Evolutionary conservation across 1,140 invertebrate species (phyloP).

Genomic region (Drosophila insularis): DNA sequence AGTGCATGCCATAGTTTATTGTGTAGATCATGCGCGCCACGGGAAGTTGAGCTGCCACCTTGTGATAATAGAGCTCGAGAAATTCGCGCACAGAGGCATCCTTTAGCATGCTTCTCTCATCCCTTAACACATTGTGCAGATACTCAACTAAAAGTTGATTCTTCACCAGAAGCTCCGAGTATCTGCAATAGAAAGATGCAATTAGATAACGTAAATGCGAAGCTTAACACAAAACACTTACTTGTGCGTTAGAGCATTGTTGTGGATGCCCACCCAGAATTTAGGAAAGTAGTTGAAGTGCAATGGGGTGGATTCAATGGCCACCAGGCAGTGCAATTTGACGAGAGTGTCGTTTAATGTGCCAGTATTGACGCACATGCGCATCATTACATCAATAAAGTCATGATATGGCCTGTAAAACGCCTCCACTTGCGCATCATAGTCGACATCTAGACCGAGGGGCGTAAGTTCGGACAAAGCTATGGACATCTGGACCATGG

Average conservation of each 20-base stretch:
- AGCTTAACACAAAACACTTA: conserved; percentile 41
- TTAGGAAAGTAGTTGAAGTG: conserved; percentile 82
- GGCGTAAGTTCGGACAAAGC: conserved; percentile 86
- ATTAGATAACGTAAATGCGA: neutral
- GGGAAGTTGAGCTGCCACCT: conserved; percentile 68
- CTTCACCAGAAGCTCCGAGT: conserved; percentile 72
- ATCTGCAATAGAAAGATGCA: conserved; percentile 43
- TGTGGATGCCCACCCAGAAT: conserved; percentile 82
- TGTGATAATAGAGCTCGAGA: conserved; percentile 79
- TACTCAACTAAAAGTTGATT: conserved; percentile 77
- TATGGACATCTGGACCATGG: conserved; percentile 94
- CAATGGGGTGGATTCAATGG: conserved; percentile 78
- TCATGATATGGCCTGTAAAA: conserved; percentile 93
- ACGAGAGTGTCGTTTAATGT: conserved; percentile 77
- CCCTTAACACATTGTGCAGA: conserved; percentile 71
- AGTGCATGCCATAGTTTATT: conserved; percentile 79
- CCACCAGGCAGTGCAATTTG: conserved; percentile 77
- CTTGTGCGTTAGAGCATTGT: conserved; percentile 81
- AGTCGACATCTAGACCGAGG: conserved; percentile 89
- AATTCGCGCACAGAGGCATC: conserved; percentile 78
- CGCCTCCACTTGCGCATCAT: conserved; percentile 89
- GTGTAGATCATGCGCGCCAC: conserved; percentile 80
- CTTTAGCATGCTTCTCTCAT: conserved; percentile 76
- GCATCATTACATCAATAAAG: conserved; percentile 93
- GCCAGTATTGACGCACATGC: conserved; percentile 88